Percentiles rank a stretch among this genome's conserved stretches.
Evolutionary conservation across 2,888 invertebrate species (phyloP).

Genomic region (Machimus rusticus): DNA sequence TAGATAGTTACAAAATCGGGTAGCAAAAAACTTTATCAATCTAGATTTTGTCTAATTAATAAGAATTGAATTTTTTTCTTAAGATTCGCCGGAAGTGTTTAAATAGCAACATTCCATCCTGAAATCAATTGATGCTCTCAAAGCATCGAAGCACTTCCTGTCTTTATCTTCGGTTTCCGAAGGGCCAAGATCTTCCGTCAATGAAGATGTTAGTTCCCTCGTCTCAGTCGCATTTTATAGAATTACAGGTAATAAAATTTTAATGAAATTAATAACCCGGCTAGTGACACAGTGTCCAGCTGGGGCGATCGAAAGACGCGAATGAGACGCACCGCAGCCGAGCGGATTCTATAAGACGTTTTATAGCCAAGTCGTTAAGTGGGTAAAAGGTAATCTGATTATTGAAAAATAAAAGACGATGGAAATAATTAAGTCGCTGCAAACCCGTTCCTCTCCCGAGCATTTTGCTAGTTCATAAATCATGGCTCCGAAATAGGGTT

Average conservation of each 20-base stretch:
- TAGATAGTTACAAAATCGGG: no score
- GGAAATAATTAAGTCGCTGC: constrained; percentile 9
- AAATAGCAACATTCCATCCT: neutral
- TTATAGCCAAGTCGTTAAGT: neutral
- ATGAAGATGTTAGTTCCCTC: neutral
- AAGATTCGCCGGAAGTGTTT: neutral
- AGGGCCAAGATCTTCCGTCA: neutral
- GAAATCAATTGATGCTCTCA: neutral
- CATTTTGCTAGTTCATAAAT: constrained; percentile 22
- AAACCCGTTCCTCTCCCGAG: constrained; percentile 8
- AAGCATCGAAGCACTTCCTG: neutral
- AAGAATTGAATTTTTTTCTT: neutral
- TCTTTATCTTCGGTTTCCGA: neutral
- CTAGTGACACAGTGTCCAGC: constrained; percentile 27
- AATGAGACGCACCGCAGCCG: neutral
- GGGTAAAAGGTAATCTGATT: constrained; percentile 9
- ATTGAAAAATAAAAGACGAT: constrained; percentile 1
- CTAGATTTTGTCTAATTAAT: neutral
- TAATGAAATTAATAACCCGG: constrained; percentile 26
- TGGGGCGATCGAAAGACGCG: neutral
- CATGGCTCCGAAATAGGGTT: constrained; percentile 20
- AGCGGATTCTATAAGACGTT: neutral
- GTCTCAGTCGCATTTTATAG: neutral
- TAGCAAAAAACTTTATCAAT: no score
- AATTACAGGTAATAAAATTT: constrained; percentile 11